Percentiles rank a stretch among this genome's conserved stretches.
Evolutionary conservation across 2,797 vertebrate genomes (phyloP).

Genomic region (Masticophis lateralis): DNA sequence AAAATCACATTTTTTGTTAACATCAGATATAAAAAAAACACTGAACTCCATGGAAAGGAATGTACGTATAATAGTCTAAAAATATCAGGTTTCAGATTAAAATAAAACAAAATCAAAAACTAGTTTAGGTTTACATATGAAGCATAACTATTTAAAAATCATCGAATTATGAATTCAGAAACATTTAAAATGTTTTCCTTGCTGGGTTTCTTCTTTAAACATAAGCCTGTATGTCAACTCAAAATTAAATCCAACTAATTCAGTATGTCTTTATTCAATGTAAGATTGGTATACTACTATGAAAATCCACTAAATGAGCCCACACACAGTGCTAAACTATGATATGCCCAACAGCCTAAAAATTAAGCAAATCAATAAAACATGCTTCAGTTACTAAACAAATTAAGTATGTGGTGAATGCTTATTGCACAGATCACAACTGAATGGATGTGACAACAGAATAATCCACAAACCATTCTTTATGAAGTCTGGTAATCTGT

Average conservation of each 20-base stretch:
- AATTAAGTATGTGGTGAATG: background rate
- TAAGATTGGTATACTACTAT: background rate
- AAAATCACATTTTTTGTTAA: background rate
- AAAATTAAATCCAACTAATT: background rate
- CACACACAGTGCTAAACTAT: background rate
- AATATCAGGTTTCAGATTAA: background rate
- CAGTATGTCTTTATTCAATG: background rate
- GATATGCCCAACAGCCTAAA: background rate
- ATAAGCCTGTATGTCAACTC: background rate
- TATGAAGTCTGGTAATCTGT: background rate
- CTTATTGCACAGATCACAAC: background rate
- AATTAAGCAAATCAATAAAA: background rate
- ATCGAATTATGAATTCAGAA: background rate
- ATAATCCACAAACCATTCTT: background rate
- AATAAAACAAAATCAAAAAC: conserved; percentile 15
- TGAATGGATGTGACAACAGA: background rate
- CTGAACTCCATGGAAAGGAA: background rate
- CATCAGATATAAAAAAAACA: background rate
- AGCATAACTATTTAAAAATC: background rate
- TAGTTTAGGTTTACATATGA: conserved; percentile 14
- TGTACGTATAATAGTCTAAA: background rate
- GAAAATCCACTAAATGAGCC: background rate
- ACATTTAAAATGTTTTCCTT: background rate
- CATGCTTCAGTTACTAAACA: background rate
- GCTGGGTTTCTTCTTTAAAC: background rate